phyloP scores from a whole-genome alignment of 1,140 invertebrate species.

The Lanistes nyassanus region DNA sequence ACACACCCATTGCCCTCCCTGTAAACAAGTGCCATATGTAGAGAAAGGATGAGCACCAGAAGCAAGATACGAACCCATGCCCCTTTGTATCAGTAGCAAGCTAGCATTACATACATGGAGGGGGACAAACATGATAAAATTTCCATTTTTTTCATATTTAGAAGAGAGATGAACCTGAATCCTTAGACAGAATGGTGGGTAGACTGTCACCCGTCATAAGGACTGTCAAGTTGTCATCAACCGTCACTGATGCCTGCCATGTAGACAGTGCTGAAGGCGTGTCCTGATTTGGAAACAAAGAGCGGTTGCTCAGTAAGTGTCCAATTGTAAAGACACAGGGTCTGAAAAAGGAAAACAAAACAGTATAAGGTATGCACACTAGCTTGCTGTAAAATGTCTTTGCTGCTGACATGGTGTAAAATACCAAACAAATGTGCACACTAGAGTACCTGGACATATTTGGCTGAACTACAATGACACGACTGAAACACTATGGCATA shows the following conservation, averaged over 20 bases:
- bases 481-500: neutral
- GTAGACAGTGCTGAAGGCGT: constrained; percentile 66
- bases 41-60: no score
- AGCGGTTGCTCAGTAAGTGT: constrained; percentile 67
- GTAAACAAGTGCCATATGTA: no score
- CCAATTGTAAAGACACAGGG: constrained; percentile 66
- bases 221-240: constrained; percentile 44
- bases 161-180: no score
- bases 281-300: constrained; percentile 69
- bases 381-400: neutral
- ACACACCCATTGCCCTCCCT: no score
- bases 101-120: no score
- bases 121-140: no score
- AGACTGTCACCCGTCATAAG: constrained; percentile 66
- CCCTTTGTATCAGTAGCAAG: no score
- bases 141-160: no score
- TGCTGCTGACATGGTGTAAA: neutral
- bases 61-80: no score
- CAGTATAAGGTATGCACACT: neutral
- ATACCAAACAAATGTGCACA: no score
- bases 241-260: constrained; percentile 65
- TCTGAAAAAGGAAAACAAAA: constrained; percentile 35
- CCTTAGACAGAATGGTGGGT: constrained; percentile 9
- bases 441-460: neutral
- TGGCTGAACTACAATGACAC: neutral